Conservation (phyloP, 1,140 invertebrate species). For the Halictus rubicundus region DNA sequence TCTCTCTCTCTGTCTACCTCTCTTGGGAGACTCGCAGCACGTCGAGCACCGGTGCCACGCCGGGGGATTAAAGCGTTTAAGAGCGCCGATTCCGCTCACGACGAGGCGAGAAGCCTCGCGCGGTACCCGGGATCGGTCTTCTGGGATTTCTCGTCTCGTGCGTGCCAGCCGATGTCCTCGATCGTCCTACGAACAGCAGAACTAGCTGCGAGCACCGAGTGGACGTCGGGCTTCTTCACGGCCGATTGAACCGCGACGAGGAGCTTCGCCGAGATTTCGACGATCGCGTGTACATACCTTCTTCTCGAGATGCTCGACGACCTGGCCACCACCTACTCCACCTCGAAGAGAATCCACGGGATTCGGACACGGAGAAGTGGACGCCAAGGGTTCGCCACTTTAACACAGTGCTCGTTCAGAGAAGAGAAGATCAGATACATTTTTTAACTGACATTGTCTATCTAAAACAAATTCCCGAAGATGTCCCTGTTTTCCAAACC, state of each 20-base stretch:
- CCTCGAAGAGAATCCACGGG: no score
- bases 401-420: no score
- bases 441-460: no score
- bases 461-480: no score
- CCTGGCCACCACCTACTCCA: neutral
- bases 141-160: slow-evolving; percentile 45
- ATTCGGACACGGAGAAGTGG: neutral
- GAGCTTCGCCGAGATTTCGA: slow-evolving; percentile 30
- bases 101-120: slow-evolving; percentile 63
- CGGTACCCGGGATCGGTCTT: slow-evolving; percentile 54
- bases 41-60: slow-evolving; percentile 35
- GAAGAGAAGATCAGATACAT: no score
- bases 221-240: slow-evolving; percentile 31
- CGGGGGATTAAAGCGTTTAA: slow-evolving; percentile 65
- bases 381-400: neutral
- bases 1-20: no score
- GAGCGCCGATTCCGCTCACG: slow-evolving; percentile 52
- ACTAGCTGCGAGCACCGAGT: neutral
- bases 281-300: slow-evolving; percentile 6
- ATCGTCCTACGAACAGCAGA: neutral
- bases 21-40: neutral
- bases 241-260: slow-evolving; percentile 20
- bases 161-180: slow-evolving; percentile 19
- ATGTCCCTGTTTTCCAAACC: no score
- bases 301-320: neutral